Evolutionary conservation across 2,797 vertebrate species (phyloP), one percentile per base, ranked within the genome.

Genomic region (Odontamblyopus lacepedii): DNA sequence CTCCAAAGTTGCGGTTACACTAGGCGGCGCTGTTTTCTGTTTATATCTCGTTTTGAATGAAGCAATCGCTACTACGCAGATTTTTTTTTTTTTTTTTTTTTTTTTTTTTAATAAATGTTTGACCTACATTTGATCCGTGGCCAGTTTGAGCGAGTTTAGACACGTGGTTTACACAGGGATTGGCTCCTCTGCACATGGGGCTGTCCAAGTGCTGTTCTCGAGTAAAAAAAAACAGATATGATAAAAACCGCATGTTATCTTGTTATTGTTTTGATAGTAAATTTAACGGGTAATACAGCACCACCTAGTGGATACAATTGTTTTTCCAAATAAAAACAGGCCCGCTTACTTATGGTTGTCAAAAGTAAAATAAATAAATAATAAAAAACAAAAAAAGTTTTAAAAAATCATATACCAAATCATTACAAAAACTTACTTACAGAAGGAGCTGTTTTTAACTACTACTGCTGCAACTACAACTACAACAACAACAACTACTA

Each of bases 21-120:
- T 78, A 79, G 85, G 71, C 83, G 88, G 82, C 78, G 77, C 87
- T 88, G 73, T 85, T 83, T 67, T 82, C 79, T 83, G 78, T 89
- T 86, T 76, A 78, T 76, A 65, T 68, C 68, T 63, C 27, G 26
- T 75, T 23, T 64, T 64, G 75, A 63, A 19, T 38, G 53, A 72
- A 84, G 48, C 64, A 72, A 68, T 55, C 71, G 3, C 30, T 35
- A 76, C 48, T 63, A 23, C 2, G 48, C 70, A 57, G 30, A 18
- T 61, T 27, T 19, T 29, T 62, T 15, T 62, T 62, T 18, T 61
- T 27, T 61, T 27, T 19, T 29, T 62, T 15, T 62, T 62, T 18
- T 61, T 27, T 35, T 29, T 62, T 29, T 62, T 62, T 18, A 19
- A 73, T 74, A 19, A 64, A 27, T 68, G 61, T 12, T 9, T 69